A percentile compares a stretch with the other conserved stretches of the same genome.
phyloP scores from a whole-genome alignment of 2,113 vertebrate genomes.

The Lepus europaeus region DNA sequence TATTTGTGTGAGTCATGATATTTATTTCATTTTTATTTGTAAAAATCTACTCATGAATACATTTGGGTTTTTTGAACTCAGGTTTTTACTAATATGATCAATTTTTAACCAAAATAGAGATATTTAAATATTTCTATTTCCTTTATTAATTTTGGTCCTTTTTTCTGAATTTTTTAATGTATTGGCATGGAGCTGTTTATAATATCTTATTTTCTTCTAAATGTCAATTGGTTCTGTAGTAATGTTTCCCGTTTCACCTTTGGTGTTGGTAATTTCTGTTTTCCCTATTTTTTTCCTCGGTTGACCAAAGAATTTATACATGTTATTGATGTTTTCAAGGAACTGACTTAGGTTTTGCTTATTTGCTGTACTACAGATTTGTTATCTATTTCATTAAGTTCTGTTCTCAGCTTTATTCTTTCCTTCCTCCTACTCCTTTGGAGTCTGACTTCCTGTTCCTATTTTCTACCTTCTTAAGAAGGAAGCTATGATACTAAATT shows the following conservation, averaged over 20 bases:
- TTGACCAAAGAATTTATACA: neutral
- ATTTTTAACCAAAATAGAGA: neutral
- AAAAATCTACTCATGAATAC: conserved; percentile 1
- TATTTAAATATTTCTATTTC: neutral
- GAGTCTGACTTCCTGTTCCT: neutral
- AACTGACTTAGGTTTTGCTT: neutral
- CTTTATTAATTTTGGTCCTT: neutral
- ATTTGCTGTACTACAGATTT: neutral
- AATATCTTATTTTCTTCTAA: conserved; percentile 11
- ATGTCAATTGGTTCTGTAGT: neutral
- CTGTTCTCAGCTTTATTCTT: neutral
- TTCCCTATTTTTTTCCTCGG: neutral
- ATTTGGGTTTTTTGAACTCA: conserved; percentile 7
- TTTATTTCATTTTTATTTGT: conserved; percentile 15
- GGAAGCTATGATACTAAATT: neutral
- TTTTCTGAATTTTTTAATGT: neutral
- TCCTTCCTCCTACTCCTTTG: neutral
- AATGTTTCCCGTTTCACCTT: neutral
- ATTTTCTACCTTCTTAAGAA: neutral
- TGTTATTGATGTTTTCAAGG: conserved; percentile 1
- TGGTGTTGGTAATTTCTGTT: neutral
- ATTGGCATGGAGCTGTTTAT: neutral
- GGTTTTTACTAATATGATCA: conserved; percentile 11
- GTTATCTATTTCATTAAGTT: neutral
- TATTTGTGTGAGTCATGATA: neutral